Conservation (phyloP, 2,888 invertebrate species). For the Saturnia pavonia region DNA sequence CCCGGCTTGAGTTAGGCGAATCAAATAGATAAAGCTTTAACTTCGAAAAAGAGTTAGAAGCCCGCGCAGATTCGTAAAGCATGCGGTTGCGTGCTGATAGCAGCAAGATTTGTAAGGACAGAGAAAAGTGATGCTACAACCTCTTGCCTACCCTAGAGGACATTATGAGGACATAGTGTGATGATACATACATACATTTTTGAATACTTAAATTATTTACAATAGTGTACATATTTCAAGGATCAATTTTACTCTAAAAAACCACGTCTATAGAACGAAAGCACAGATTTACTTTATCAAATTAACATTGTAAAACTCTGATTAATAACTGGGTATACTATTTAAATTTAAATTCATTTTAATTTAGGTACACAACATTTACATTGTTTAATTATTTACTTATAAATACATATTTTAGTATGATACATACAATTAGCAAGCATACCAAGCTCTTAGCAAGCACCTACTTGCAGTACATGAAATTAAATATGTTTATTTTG, state of each 20-base stretch:
- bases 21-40: neutral
- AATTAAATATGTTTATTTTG: slow-evolving; percentile 40
- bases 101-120: neutral
- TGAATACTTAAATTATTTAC: neutral
- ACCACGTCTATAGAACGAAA: neutral
- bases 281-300: neutral
- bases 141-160: neutral
- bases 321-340: neutral
- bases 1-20: neutral
- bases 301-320: neutral
- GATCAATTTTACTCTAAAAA: neutral
- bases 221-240: neutral
- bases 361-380: neutral
- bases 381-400: neutral
- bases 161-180: neutral
- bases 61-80: no score
- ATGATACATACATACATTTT: neutral
- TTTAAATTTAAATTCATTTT: neutral
- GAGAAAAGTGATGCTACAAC: neutral
- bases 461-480: slow-evolving; percentile 21
- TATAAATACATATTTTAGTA: neutral
- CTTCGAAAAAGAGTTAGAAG: neutral
- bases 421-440: slow-evolving; percentile 23
- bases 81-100: neutral
- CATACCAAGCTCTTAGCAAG: no score